These are phyloP conservation scores for Ornithorhynchus anatinus DNA, from an alignment of 2,113 vertebrate species.

Conservation along the genomic window DNA sequence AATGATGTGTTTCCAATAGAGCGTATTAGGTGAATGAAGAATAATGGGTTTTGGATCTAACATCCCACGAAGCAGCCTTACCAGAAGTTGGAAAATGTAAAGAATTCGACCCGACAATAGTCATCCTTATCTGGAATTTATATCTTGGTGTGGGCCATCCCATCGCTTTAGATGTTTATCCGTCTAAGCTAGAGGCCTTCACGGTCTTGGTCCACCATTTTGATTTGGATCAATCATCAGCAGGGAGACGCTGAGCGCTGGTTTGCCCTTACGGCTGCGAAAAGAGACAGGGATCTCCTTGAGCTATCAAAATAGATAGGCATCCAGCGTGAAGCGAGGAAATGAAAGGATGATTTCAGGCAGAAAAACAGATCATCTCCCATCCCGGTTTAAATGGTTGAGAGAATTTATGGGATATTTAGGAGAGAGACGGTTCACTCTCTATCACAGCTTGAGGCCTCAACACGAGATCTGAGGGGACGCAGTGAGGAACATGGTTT, in stretches of 20 bases:
- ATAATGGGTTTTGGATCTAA: not conserved
- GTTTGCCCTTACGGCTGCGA: not conserved
- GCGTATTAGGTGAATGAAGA: not conserved
- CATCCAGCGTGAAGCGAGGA: conserved; percentile 12
- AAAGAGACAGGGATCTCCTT: not conserved
- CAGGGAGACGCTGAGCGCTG: not conserved
- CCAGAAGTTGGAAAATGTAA: not conserved
- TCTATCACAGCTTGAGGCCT: conserved; percentile 39
- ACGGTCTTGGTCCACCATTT: conserved; percentile 6
- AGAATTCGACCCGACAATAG: not conserved
- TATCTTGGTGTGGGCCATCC: too few relatives aligned
- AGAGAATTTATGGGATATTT: conserved; percentile 32
- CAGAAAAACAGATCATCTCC: conserved; percentile 52
- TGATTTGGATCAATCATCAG: conserved; percentile 9
- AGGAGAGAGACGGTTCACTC: conserved; percentile 38
- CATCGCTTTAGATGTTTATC: too few relatives aligned
- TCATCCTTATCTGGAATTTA: too few relatives aligned
- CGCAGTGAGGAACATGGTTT: conserved; percentile 32
- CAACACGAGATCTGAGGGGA: conserved; percentile 24
- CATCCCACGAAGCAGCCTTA: not conserved
- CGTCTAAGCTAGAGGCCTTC: too few relatives aligned
- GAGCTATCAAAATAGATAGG: conserved; percentile 28
- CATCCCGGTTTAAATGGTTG: conserved; percentile 35
- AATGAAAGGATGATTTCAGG: conserved; percentile 57
- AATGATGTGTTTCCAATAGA: not conserved